Evolutionary conservation across 92 coral and sea anemone genomes (phyloP), one percentile per base, ranked within the genome.

Genomic region (Epizoanthus scotinus): DNA sequence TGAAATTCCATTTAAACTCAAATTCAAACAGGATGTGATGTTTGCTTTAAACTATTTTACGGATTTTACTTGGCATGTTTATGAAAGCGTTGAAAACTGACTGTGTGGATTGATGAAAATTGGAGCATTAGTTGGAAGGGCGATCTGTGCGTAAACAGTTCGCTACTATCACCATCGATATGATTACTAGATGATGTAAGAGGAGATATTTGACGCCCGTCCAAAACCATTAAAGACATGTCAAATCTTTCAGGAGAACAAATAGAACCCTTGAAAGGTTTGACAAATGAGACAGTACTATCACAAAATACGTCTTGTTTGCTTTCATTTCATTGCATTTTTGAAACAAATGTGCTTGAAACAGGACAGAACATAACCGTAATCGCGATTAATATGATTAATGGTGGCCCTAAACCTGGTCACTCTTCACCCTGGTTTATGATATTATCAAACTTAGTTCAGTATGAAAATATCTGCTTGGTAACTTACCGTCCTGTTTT

Each of bases 401-500:
- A 38, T 73, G 29, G 26, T 73, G 50, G 21, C 50, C 40, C 4
- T 3, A 73, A 60, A 40, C 68, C 68, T 59, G 40, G 27, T 68
- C 21, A 68, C 21, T 75, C 24, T 38, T 26, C 7, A 40, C 59
- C 56, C 47, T 31, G 25, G 49, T 75, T 42, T 57, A 28, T 59
- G 20, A 34, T 12, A 57, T 52, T 42, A 73, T 60, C 59, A 75
- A 38, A 17, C 15, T 42, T 40, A 56, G 79, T 27, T 24, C n/a
- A 62, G 14, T 64, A 26, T 15, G 28, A 53, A 58, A 31, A 54
- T 15, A 44, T 0, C 63, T 24, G 66, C 25, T 22, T 59, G 57
- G 13, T 67, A 49, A 66, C 97, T 84, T 86, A 93, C 97, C 97
- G 97, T 73, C 97, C 97, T 36, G 94, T 93, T 82, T 93, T 93